Evolutionary conservation across 1,140 invertebrate species (phyloP), one percentile per base, ranked within the genome.

Genomic region (Thaumetopoea pityocampa): DNA sequence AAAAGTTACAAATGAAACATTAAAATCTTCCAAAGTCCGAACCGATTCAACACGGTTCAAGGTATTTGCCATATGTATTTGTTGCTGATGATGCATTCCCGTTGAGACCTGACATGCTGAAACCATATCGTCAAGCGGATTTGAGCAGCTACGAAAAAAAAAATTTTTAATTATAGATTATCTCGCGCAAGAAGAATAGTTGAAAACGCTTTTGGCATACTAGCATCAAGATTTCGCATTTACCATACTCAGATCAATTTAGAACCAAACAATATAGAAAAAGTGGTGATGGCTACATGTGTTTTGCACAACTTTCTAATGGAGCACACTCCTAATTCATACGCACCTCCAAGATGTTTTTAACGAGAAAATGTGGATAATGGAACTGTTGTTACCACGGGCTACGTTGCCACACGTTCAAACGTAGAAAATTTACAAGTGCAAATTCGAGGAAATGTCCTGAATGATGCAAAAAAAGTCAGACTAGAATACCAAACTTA

Each of bases 21-120:
- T 41, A 45, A 30, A 17, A 41, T 26, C 9, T 51, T 34, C 41
- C 48, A 37, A 35, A 18, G 15, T 8, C 18, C 3, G 26, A 34
- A 27, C 26, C 26, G 22, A 27, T 23, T 14, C 10, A 8, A 33
- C 6, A 18, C 16, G 45, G 34, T 40, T 48, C 5, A 12, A 10
- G 47, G 46, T 33, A 45, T 19, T 29, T 57, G 6, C 45, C 52
- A 45, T 65, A 66, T 43, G 55, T 77, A 44, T 62, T 85, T 56
- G 48, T 85, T 5, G 76, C 49, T 9, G 82, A 84, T 66, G 74
- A 79, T 9, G 70, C 70, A 6, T 85, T 85, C 47, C 44, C 59
- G 6, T 46, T 86, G 17, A 30, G 41, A 7, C 8, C 29, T 3
- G 47, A 78, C 37, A 37, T 85, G 23, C 52, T 83, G 51, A 79